These are phyloP conservation scores for Yponomeuta sedellus DNA, from an alignment of 2,888 invertebrate species.

Conservation along the genomic window DNA sequence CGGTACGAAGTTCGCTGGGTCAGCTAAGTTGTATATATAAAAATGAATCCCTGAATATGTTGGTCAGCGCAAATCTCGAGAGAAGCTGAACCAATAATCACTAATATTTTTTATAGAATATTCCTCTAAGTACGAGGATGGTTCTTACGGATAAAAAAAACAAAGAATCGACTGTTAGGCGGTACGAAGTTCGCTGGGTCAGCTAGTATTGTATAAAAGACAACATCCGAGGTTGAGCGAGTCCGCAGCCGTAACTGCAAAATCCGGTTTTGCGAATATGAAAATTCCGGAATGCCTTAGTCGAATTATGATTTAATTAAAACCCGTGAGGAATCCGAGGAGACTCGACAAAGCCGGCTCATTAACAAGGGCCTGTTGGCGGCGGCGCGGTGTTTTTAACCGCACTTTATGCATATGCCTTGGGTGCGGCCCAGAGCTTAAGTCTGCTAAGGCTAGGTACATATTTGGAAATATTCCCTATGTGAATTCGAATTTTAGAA, in stretches of 20 bases:
- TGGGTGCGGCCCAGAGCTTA: neutral
- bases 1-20: too few species aligned
- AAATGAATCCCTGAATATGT: too few species aligned
- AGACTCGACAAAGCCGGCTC: conserved; percentile 3
- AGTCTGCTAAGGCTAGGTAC: conserved; percentile 28
- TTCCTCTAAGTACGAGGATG: too few species aligned
- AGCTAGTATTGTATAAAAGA: neutral
- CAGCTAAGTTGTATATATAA: too few species aligned
- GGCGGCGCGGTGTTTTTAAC: conserved; percentile 6
- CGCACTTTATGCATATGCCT: conserved; percentile 12
- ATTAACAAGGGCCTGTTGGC: conserved; percentile 6
- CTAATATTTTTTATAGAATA: too few species aligned
- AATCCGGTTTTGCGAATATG: neutral
- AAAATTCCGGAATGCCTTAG: neutral
- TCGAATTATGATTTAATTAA: conserved; percentile 14
- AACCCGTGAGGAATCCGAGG: conserved; percentile 6
- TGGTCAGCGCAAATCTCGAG: too few species aligned
- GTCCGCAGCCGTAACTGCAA: neutral
- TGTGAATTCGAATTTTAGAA: neutral
- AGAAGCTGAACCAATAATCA: too few species aligned
- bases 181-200: too few species aligned
- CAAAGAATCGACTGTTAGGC: too few species aligned
- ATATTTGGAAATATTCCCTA: neutral
- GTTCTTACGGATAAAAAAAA: too few species aligned
- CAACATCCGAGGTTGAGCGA: neutral